phyloP scores from a whole-genome alignment of 2,797 vertebrate genomes.

The Pyrocephalus nanus region DNA sequence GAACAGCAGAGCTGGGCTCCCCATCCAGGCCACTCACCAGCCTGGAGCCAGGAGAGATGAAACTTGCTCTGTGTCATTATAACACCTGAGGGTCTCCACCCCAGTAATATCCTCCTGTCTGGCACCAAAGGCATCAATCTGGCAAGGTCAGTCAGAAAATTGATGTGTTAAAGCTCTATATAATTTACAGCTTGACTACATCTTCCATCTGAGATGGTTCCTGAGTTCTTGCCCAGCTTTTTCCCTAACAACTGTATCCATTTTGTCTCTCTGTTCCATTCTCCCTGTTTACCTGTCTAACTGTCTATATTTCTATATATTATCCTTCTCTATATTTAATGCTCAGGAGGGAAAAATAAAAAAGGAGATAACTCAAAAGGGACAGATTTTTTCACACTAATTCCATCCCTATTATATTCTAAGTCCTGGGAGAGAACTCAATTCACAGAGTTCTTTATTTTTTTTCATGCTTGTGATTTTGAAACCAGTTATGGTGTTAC shows the following conservation, averaged over 20 bases:
- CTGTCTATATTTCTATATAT: not conserved
- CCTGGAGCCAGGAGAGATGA: not conserved
- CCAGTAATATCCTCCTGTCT: too few species aligned
- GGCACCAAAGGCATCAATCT: too few species aligned
- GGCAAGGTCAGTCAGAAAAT: too few species aligned
- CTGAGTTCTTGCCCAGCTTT: not conserved
- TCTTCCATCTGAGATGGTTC: not conserved
- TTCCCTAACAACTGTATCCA: not conserved
- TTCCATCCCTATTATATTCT: not conserved
- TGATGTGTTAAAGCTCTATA: too few species aligned
- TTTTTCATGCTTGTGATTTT: not conserved
- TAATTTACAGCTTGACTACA: not conserved
- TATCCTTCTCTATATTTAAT: not conserved
- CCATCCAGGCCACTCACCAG: not conserved
- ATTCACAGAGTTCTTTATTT: not conserved
- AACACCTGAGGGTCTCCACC: too few species aligned
- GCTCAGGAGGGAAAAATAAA: not conserved
- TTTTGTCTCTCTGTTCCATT: not conserved
- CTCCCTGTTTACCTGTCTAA: not conserved
- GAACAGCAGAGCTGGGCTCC: not conserved
- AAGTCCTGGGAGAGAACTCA: not conserved
- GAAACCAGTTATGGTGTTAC: not conserved
- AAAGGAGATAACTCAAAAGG: not conserved
- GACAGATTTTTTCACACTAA: not conserved
- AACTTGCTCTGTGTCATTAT: too few species aligned